Conservation (phyloP, 2,888 invertebrate species). For the Mesopsocus fuscifrons region DNA sequence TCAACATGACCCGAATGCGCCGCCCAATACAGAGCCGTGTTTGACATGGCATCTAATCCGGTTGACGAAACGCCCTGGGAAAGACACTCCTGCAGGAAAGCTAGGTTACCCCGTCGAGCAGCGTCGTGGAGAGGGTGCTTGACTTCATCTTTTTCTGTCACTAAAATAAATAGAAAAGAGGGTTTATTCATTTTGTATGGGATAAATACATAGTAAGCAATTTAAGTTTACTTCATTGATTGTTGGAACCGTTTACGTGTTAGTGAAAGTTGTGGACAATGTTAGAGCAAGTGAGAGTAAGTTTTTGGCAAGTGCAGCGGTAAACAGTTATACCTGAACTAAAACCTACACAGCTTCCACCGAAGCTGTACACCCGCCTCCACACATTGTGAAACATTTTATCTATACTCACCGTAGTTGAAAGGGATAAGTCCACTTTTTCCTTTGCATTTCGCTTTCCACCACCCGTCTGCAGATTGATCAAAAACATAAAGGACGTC, state of each 20-base stretch:
- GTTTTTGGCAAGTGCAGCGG: too few species aligned
- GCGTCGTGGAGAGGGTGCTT: constrained; percentile 44
- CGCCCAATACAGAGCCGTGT: constrained; percentile 45
- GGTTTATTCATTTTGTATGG: too few species aligned
- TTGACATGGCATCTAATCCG: constrained; percentile 40
- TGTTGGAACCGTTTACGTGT: neutral
- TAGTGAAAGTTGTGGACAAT: too few species aligned
- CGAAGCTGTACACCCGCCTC: too few species aligned
- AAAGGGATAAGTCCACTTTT: constrained; percentile 35
- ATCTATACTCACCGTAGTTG: constrained; percentile 38
- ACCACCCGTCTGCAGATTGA: constrained; percentile 28
- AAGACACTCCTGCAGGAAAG: constrained; percentile 36
- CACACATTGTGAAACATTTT: too few species aligned
- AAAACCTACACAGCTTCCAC: too few species aligned
- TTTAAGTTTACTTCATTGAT: too few species aligned
- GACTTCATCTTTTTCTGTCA: constrained; percentile 34
- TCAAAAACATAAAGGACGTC: constrained; percentile 37
- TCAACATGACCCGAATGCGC: constrained; percentile 38
- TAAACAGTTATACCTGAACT: too few species aligned
- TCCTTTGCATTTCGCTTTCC: constrained; percentile 35
- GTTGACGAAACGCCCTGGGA: constrained; percentile 39
- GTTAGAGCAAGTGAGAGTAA: too few species aligned
- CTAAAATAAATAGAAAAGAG: constrained; percentile 26
- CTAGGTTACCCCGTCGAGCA: constrained; percentile 39
- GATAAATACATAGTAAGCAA: neutral